phyloP scores from a whole-genome alignment of 2,888 invertebrate species.

The Ectemnius lituratus region DNA sequence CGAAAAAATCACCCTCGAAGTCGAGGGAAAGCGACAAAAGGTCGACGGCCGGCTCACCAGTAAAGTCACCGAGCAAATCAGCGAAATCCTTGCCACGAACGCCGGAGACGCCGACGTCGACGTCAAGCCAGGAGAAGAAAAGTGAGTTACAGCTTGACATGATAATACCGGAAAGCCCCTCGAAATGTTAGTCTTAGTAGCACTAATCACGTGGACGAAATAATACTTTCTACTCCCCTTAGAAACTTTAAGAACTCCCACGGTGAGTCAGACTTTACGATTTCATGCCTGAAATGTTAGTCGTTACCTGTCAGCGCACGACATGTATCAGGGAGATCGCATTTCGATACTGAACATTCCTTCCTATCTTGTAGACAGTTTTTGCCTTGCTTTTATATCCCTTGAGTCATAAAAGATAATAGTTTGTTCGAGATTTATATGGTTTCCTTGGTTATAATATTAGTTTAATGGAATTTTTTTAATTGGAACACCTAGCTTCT shows the following conservation, averaged over 20 bases:
- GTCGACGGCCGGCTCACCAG: constrained; percentile 75
- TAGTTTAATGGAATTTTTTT: no score
- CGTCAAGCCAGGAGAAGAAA: constrained; percentile 83
- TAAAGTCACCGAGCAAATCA: constrained; percentile 82
- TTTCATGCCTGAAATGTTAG: constrained; percentile 6
- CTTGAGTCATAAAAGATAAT: no score
- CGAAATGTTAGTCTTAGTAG: background rate
- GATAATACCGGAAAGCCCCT: background rate
- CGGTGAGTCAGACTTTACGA: constrained; percentile 10
- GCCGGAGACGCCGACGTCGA: constrained; percentile 82
- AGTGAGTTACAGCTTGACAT: constrained; percentile 79
- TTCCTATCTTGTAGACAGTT: no score
- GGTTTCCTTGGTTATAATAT: no score
- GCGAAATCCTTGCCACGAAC: constrained; percentile 83
- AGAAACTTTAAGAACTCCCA: background rate
- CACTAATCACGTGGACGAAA: background rate
- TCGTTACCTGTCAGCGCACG: constrained; percentile 11
- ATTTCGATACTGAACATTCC: no score
- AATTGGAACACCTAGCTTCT: no score
- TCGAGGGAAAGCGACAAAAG: constrained; percentile 76
- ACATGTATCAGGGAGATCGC: no score
- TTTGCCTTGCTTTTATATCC: no score
- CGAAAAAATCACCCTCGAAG: constrained; percentile 82
- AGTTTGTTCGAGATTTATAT: no score
- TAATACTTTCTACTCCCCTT: constrained; percentile 8